These are phyloP conservation scores for Helicolenus hilgendorfi DNA, from an alignment of 2,797 vertebrate species.

Conservation along the genomic window DNA sequence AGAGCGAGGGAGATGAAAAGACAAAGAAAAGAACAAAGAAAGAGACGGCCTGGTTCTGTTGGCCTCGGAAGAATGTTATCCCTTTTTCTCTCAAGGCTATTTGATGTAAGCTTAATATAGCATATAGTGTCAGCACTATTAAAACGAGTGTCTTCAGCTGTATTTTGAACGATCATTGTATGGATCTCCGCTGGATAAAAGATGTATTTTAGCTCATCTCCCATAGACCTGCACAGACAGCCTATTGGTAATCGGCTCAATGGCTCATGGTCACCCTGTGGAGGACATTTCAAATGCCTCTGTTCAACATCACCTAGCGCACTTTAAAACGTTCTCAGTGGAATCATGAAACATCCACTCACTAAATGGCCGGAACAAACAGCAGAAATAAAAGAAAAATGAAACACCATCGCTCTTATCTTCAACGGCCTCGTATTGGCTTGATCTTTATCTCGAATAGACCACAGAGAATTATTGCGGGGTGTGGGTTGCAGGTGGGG, in stretches of 20 bases:
- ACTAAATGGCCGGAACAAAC: slow-evolving; percentile 3
- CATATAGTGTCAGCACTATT: not conserved
- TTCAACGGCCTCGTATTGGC: slow-evolving; percentile 23
- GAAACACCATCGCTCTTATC: not conserved
- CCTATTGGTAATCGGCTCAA: not conserved
- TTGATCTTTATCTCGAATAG: slow-evolving; percentile 42
- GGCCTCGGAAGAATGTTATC: not conserved
- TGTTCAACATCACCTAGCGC: not conserved
- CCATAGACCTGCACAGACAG: not conserved
- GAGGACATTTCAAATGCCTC: slow-evolving; percentile 3
- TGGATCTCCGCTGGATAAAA: not conserved
- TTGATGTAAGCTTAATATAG: slow-evolving; percentile 13
- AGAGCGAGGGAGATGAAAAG: slow-evolving; percentile 18
- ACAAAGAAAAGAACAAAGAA: slow-evolving; percentile 23
- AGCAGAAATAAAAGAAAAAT: not conserved
- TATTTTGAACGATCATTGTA: not conserved
- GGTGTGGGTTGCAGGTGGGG: not conserved
- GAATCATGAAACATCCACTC: slow-evolving; percentile 37
- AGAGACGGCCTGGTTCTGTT: not conserved
- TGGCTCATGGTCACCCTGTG: not conserved
- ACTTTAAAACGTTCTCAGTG: slow-evolving; percentile 2
- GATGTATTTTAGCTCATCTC: not conserved
- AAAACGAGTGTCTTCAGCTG: not conserved
- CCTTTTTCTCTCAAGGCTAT: slow-evolving; percentile 1
- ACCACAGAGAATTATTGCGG: slow-evolving; percentile 13